Conservation (phyloP, 1,140 invertebrate species). For the Maniola jurtina region DNA sequence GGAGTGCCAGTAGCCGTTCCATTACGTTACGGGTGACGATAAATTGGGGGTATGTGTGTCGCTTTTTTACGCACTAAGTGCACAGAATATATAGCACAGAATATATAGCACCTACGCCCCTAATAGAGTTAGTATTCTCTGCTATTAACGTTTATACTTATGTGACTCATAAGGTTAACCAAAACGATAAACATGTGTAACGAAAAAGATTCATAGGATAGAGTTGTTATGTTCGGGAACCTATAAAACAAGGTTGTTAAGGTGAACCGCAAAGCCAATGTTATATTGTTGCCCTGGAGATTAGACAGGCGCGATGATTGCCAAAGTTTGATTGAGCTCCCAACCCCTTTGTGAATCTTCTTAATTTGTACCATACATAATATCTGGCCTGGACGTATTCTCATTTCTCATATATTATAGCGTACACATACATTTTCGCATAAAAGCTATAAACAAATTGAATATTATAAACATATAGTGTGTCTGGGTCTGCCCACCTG, state of each 20-base stretch:
- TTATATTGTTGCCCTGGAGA: slow-evolving; percentile 65
- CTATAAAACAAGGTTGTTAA: slow-evolving; percentile 50
- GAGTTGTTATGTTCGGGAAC: slow-evolving; percentile 48
- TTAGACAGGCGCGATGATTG: slow-evolving; percentile 71
- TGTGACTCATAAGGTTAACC: not conserved
- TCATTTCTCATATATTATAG: slow-evolving; percentile 32
- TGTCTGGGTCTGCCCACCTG: too few relatives aligned
- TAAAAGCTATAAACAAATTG: too few relatives aligned
- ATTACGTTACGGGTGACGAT: too few relatives aligned
- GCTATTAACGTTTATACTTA: too few relatives aligned
- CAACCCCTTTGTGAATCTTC: slow-evolving; percentile 52
- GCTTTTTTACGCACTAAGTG: too few relatives aligned
- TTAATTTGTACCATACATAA: slow-evolving; percentile 49
- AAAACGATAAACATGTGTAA: not conserved
- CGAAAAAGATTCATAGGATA: slow-evolving; percentile 3
- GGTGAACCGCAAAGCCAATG: slow-evolving; percentile 42
- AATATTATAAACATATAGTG: too few relatives aligned
- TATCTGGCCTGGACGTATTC: slow-evolving; percentile 39
- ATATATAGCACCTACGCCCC: too few relatives aligned
- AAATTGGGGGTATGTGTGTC: too few relatives aligned
- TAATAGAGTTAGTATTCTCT: too few relatives aligned
- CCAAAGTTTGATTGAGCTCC: slow-evolving; percentile 69
- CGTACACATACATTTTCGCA: too few relatives aligned
- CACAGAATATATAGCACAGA: too few relatives aligned
- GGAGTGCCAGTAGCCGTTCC: too few relatives aligned